Percentiles rank a stretch among this genome's conserved stretches.
phyloP scores from a whole-genome alignment of 2,113 vertebrate genomes.

The Muscicapa adusta region DNA sequence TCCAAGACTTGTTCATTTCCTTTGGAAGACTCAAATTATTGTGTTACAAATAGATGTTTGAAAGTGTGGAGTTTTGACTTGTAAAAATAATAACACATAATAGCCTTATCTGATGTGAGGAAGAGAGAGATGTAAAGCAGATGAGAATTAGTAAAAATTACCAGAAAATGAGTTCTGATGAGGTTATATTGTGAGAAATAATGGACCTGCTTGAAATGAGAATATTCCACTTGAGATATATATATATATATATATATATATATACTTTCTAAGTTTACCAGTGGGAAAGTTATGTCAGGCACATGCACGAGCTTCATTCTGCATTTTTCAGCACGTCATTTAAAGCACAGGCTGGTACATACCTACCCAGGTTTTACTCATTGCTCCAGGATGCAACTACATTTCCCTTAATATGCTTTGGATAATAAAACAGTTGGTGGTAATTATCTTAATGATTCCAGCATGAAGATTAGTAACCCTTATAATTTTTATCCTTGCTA shows the following conservation, averaged over 20 bases:
- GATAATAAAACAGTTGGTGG: conserved; percentile 47
- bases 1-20: not conserved
- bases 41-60: not conserved
- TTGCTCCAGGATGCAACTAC: conserved; percentile 9
- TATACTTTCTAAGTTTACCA: not conserved
- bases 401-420: conserved; percentile 14
- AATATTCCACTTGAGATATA: not conserved
- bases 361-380: not conserved
- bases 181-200: not conserved
- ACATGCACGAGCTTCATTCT: not conserved
- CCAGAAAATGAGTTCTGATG: not conserved
- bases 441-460: conserved; percentile 53
- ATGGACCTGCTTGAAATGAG: not conserved
- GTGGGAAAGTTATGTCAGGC: not conserved
- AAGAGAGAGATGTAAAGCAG: not conserved
- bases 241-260: not conserved
- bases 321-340: not conserved
- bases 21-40: not conserved
- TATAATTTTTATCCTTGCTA: conserved; percentile 49
- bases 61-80: not conserved
- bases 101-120: rapidly evolving
- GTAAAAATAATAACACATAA: not conserved
- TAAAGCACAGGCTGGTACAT: not conserved
- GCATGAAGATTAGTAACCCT: conserved; percentile 42
- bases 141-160: not conserved